Evolutionary conservation across 2,888 invertebrate genomes (phyloP), one percentile per base, ranked within the genome.

Genomic region (Ennomos quercinarius): DNA sequence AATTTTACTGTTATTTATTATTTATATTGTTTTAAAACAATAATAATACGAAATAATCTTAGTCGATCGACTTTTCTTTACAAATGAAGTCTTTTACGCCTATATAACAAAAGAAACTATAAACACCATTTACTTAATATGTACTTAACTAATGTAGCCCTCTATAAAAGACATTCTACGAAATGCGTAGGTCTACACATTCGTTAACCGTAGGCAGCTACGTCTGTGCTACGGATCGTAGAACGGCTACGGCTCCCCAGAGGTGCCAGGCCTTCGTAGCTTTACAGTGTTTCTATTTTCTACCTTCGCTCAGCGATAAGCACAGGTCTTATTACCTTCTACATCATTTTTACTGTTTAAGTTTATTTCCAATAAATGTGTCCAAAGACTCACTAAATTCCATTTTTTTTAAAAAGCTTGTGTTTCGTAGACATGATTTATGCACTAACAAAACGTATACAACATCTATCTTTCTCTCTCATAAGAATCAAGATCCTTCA

Each of bases 181-280:
- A 65, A 63, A 63, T 66, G 51, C 59, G 64, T 79, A 84, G 68
- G 69, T 85, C 89, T 90, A 77, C 69, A 63, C 6, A 5, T 76
- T 81, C 77, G 83, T 83, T 83, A 17, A 77, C 79, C 80, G 86
- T 84, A 84, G 82, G 68, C 73, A 77, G 56, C 86, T 86, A 82
- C 86, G 83, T 73, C 75, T 72, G 73, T 79, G 83, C 86, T 88
- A 89, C 89, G 87, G 75, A 66, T 78, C 84, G 89, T 89, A 89
- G 90, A 75, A 67, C 70, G 68, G 75, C 87, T 88, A 91, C 89
- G 84, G 79, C 77, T 87, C 91, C 86, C 91, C 48, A 48, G 90
- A 86, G 91, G 80, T 75, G 69, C 68, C 68, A 75, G 76, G 76
- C 81, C 83, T 83, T 77, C 81, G 83, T 70, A 83, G 76, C 80